Conservation (phyloP, 1,140 invertebrate species). For the Nylanderia fulva region DNA sequence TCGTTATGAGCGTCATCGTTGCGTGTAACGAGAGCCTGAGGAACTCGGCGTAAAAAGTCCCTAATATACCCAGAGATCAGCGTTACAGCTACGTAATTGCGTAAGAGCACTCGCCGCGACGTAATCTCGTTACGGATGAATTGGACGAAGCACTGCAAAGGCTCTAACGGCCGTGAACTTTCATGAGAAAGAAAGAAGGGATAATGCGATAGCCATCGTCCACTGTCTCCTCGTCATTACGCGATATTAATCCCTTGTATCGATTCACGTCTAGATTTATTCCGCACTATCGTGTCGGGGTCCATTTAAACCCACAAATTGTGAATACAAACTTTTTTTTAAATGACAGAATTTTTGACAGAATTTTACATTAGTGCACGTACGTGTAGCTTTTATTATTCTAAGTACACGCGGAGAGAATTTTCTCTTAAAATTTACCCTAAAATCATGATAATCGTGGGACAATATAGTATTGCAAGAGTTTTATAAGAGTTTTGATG, state of each 20-base stretch:
- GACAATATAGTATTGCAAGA: too few species aligned
- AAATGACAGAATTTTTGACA: too few species aligned
- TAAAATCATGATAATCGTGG: too few species aligned
- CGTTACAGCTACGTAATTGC: constrained; percentile 42
- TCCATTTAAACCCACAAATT: neutral
- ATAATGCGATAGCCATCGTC: constrained; percentile 31
- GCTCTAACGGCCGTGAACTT: constrained; percentile 36
- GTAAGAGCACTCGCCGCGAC: constrained; percentile 28
- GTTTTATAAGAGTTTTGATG: too few species aligned
- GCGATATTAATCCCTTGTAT: constrained; percentile 11
- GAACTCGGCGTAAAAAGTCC: constrained; percentile 2
- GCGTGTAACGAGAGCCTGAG: neutral
- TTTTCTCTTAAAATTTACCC: too few species aligned
- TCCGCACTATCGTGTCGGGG: neutral
- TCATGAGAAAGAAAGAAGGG: constrained; percentile 39
- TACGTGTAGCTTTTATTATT: too few species aligned
- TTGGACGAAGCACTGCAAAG: constrained; percentile 48
- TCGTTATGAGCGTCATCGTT: neutral
- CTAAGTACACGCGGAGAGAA: too few species aligned
- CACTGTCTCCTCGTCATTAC: constrained; percentile 3
- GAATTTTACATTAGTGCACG: neutral
- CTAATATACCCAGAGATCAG: neutral
- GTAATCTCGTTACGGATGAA: constrained; percentile 41
- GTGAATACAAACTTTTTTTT: too few species aligned
- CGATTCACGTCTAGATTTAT: neutral